Evolutionary conservation across 2,113 vertebrate species (phyloP), one percentile per base, ranked within the genome.

Genomic region (Poeciliopsis retropinna): DNA sequence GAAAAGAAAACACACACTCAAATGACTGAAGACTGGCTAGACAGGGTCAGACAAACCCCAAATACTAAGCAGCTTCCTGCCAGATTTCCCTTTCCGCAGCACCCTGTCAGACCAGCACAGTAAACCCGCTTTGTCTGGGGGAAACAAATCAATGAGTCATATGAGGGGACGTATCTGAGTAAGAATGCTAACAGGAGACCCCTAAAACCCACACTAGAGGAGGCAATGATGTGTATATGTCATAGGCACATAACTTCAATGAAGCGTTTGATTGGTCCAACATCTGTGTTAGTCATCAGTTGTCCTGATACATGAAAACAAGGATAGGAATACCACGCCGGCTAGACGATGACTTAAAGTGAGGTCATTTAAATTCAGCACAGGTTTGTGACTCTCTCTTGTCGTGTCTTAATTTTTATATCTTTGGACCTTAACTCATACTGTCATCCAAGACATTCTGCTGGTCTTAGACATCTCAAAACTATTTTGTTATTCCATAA

Each of bases 261-360:
- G 85, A 93, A 75, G 91, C 88, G 86, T 77, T 70, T 76, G 78
- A 87, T 85, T 65, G 1, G 70, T 90, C 75, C 86, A 78, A 78
- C 90, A 87, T 91, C 80, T 89, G 90, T 76, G 75, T 85, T 88
- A 85, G 76, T 88, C 88, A 92, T 82, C 57, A 61, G 37, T 57
- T 77, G 68, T 81, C 72, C 79, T 78, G 60, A 67, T 80, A 80
- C 83, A 82, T 77, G 86, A 79, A 84, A 73, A 83, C 76, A 39
- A 73, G 89, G 80, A 74, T 85, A 79, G 82, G 80, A 84, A 84
- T 54, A 84, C 63, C 70, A 62, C 13, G 31, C 47, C 34, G 85
- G 85, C 89, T 80, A 90, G 90, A 93, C 90, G 72, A 70, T 91
- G 89, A 93, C 88, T 86, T 60, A 69, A 81, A 72, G 81, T 81